Conservation (phyloP, 2,797 vertebrate genomes). For the Aulostomus chinensis region DNA sequence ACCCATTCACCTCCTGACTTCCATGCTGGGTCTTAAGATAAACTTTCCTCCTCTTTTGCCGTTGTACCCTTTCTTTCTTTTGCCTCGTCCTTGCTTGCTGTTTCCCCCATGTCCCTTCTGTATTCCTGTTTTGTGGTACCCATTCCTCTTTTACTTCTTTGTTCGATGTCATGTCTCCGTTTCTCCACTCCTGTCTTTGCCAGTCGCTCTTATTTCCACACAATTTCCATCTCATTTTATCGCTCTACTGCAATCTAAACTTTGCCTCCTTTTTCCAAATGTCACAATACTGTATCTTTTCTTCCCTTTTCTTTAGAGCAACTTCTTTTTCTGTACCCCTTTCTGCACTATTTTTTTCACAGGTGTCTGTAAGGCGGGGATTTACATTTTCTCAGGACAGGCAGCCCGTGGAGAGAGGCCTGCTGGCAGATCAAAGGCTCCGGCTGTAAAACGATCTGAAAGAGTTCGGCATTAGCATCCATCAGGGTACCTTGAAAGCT, state of each 20-base stretch:
- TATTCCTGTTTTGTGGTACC: conserved; percentile 59
- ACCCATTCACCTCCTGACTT: conserved; percentile 58
- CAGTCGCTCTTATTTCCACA: conserved; percentile 64
- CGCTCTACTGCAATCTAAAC: conserved; percentile 60
- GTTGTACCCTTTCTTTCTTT: conserved; percentile 58
- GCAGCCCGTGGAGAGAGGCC: conserved; percentile 80
- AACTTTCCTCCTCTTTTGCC: conserved; percentile 55
- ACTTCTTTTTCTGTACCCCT: conserved; percentile 67
- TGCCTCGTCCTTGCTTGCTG: conserved; percentile 28
- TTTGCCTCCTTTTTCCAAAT: conserved; percentile 61
- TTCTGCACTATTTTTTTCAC: conserved; percentile 77
- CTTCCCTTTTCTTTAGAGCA: conserved; percentile 65
- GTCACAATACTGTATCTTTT: conserved; percentile 75
- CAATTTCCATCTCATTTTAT: conserved; percentile 70
- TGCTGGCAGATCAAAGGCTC: conserved; percentile 90
- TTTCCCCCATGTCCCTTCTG: conserved; percentile 52
- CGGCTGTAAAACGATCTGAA: conserved; percentile 89
- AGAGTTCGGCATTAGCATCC: conserved; percentile 89
- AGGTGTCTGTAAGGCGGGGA: conserved; percentile 80
- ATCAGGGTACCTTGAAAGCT: conserved; percentile 90
- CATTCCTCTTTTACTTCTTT: conserved; percentile 71
- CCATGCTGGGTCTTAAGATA: conserved; percentile 64
- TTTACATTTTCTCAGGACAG: conserved; percentile 80
- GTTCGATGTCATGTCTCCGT: conserved; percentile 66
- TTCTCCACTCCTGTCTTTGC: conserved; percentile 65